Base-by-base conservation (phyloP, 2,113 vertebrate species). In the Puma concolor region DNA sequence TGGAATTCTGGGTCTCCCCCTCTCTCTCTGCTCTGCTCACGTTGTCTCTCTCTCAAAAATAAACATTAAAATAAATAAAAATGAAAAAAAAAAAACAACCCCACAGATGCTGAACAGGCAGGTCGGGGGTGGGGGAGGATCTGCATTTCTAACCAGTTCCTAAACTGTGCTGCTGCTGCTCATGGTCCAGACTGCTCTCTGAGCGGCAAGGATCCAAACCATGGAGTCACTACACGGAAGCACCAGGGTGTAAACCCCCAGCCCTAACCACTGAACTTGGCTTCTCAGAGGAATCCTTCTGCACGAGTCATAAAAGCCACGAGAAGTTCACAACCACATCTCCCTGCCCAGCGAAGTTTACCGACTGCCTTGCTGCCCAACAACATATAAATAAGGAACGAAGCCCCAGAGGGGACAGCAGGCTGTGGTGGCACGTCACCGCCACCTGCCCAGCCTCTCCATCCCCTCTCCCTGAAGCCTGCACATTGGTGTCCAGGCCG, bases 341-440 rank as follows among this genome's bases (percentile, higher is more conserved):
- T 74, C 13, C 5, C 38, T 15, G 44, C 0, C 48, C 8, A 31
- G 44, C 12, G 64, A 95, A 41, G 27, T 63, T 33, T 5, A 64
- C 50, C 25, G 27, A 38, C 4, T 19, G 27, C 17, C 71, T 17
- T 4, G 11, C 2, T n/a, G 23, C 71, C 41, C 54, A 33, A n/a
- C 41, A 50, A 21, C 25, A 19, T 13, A 8, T 44, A 69, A 54
- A 12, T 9, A 27, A 23, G 36, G 52, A 50, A 16, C 25, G 3
- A 11, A 48, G 13, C 12, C 29, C 44, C 25, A 54, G 41, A 36
- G 19, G 2, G 17, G 63, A 16, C 7, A 29, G 13, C 1, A 38
- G 66, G 60, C 36, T 17, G 1, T 0, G 7, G 27, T 0, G 11
- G 9, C 76, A 0, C 41, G 21, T 29, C 16, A 31, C 52, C 19